Percentiles rank a stretch among this genome's conserved stretches.
phyloP scores from a whole-genome alignment of 2,888 invertebrate genomes.

The Antheraea assamensis region DNA sequence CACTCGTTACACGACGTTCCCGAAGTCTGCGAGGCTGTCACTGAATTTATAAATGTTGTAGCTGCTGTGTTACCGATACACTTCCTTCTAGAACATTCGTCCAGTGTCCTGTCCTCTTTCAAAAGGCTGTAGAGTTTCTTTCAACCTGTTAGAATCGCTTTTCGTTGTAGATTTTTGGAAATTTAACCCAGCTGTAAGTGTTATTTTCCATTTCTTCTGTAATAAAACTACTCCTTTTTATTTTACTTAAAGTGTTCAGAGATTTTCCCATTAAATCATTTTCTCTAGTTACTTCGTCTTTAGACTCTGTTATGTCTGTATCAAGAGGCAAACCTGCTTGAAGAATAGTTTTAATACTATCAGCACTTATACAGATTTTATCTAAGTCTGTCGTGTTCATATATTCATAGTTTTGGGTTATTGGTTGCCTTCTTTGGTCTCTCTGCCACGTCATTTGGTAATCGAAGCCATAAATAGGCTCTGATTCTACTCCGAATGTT shows the following conservation, averaged over 20 bases:
- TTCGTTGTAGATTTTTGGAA: constrained; percentile 73
- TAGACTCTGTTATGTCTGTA: constrained; percentile 61
- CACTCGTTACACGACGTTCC: constrained; percentile 77
- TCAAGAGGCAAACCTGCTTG: constrained; percentile 70
- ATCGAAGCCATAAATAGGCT: constrained; percentile 71
- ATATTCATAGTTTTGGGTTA: constrained; percentile 68
- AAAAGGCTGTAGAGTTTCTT: constrained; percentile 67
- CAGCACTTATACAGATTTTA: constrained; percentile 65
- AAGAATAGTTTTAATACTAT: constrained; percentile 70
- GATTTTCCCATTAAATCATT: constrained; percentile 72
- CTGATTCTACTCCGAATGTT: constrained; percentile 60
- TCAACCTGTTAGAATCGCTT: constrained; percentile 66
- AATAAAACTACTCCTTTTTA: constrained; percentile 68
- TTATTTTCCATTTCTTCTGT: constrained; percentile 74
- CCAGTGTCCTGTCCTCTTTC: constrained; percentile 64
- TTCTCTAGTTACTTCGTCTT: constrained; percentile 64
- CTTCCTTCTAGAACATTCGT: constrained; percentile 62
- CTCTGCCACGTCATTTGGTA: constrained; percentile 68
- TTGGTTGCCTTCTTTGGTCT: constrained; percentile 80
- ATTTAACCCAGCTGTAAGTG: constrained; percentile 65
- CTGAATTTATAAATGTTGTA: constrained; percentile 72
- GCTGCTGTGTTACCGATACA: constrained; percentile 71
- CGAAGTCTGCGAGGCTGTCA: constrained; percentile 75
- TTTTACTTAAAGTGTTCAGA: constrained; percentile 68
- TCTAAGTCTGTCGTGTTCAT: constrained; percentile 67